Percentiles rank a stretch among this genome's conserved stretches.
Conservation (phyloP, 2,888 invertebrate genomes). For the Melinaea menophilus region DNA sequence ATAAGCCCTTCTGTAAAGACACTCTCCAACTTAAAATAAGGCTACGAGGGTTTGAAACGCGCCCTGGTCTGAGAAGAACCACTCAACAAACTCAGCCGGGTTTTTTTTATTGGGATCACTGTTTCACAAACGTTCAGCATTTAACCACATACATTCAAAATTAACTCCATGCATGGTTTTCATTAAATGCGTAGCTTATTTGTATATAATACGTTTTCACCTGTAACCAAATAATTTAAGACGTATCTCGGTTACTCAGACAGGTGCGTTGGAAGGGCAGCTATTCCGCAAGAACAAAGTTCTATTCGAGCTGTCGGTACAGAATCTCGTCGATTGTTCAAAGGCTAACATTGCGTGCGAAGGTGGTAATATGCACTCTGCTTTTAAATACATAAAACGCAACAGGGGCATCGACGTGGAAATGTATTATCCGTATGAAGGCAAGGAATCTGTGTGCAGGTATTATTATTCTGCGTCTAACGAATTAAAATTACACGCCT, state of each 20-base stretch:
- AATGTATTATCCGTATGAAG: conserved; percentile 90
- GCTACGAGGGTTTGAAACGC: too few relatives aligned
- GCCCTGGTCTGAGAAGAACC: too few relatives aligned
- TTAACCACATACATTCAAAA: too few relatives aligned
- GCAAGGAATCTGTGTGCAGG: conserved; percentile 82
- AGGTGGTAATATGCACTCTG: conserved; percentile 88
- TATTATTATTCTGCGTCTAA: conserved; percentile 30
- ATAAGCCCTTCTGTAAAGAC: too few relatives aligned
- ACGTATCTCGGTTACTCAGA: conserved; percentile 66
- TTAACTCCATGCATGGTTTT: too few relatives aligned
- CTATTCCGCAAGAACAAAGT: conserved; percentile 86
- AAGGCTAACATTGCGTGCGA: conserved; percentile 93
- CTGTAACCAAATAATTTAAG: too few relatives aligned
- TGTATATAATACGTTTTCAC: too few relatives aligned
- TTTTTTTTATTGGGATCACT: too few relatives aligned
- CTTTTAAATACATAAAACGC: conserved; percentile 88
- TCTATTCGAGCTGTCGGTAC: conserved; percentile 90
- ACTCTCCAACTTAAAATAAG: too few relatives aligned
- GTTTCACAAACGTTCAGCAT: too few relatives aligned
- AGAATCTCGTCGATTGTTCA: conserved; percentile 92
- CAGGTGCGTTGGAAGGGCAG: conserved; percentile 92
- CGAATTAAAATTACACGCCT: neutral
- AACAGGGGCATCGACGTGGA: conserved; percentile 90
- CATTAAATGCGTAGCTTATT: too few relatives aligned
- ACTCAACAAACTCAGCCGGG: too few relatives aligned